These are phyloP conservation scores for Aricia agestis DNA, from an alignment of 1,140 invertebrate species.

Conservation along the genomic window DNA sequence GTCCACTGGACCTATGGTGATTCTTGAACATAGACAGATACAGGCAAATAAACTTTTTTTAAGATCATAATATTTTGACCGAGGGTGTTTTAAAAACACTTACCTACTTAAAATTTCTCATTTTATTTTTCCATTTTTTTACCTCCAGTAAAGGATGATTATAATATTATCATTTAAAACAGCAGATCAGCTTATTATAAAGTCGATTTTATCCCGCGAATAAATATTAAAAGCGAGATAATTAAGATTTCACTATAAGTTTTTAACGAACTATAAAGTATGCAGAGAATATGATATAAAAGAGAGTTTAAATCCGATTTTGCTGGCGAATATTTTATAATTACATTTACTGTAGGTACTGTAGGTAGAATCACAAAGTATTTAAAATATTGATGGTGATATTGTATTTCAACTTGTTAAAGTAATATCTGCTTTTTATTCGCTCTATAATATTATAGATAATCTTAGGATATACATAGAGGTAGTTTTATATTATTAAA, in stretches of 20 bases:
- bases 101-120: too few species aligned
- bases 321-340: not conserved
- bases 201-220: not conserved
- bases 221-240: not conserved
- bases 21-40: too few species aligned
- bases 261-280: slow-evolving; percentile 1
- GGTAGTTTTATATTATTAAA: too few species aligned
- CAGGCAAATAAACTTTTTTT: too few species aligned
- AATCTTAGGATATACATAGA: too few species aligned
- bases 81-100: too few species aligned
- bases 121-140: not conserved
- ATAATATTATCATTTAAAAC: not conserved
- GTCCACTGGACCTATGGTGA: too few species aligned
- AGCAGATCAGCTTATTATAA: not conserved
- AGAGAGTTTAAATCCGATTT: not conserved
- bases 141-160: not conserved
- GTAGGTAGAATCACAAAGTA: not conserved
- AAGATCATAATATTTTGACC: too few species aligned
- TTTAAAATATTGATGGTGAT: not conserved
- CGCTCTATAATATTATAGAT: too few species aligned
- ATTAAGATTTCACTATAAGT: slow-evolving; percentile 1
- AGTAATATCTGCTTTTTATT: too few species aligned
- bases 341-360: not conserved
- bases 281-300: not conserved
- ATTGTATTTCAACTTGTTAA: not conserved